phyloP scores from a whole-genome alignment of 2,797 vertebrate species.

The Gambusia yucatana region DNA sequence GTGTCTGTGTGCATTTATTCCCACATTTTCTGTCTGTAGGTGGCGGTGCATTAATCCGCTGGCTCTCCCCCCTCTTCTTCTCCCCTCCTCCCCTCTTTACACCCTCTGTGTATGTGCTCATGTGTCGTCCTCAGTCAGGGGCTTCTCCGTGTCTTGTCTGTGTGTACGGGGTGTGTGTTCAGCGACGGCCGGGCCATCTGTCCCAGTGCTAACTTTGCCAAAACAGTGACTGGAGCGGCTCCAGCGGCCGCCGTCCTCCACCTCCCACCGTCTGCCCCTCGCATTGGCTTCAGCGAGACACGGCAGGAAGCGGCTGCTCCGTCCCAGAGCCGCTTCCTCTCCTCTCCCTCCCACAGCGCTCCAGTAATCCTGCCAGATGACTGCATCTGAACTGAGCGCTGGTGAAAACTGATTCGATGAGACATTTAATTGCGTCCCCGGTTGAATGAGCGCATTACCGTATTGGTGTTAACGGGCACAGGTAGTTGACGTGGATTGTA shows the following conservation, averaged over 20 bases:
- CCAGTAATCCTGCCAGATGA: conserved; percentile 43
- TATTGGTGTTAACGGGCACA: not conserved
- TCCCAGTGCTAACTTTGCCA: conserved; percentile 68
- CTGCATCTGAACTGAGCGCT: conserved; percentile 22
- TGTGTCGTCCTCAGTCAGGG: conserved; percentile 26
- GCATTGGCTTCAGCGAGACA: conserved; percentile 42
- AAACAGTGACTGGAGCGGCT: conserved; percentile 39
- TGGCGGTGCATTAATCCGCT: not conserved
- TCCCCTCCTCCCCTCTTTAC: not conserved
- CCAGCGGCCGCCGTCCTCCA: conserved; percentile 66
- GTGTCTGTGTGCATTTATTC: conserved; percentile 20
- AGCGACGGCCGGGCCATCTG: conserved; percentile 74
- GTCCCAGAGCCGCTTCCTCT: conserved; percentile 44
- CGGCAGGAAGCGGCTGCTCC: conserved; percentile 44
- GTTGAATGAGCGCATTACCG: conserved; percentile 24
- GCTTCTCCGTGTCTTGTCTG: conserved; percentile 7
- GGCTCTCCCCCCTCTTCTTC: conserved; percentile 16
- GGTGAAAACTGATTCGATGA: conserved; percentile 44
- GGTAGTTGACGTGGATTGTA: not conserved
- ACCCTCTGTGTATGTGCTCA: conserved; percentile 13
- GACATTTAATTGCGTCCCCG: conserved; percentile 59
- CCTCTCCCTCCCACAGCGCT: conserved; percentile 28
- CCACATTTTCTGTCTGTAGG: conserved; percentile 18
- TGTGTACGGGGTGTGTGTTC: conserved; percentile 34
- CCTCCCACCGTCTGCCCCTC: conserved; percentile 57